Evolutionary conservation across 2,888 invertebrate species (phyloP).

Genomic region (Cyclophora albipunctata): DNA sequence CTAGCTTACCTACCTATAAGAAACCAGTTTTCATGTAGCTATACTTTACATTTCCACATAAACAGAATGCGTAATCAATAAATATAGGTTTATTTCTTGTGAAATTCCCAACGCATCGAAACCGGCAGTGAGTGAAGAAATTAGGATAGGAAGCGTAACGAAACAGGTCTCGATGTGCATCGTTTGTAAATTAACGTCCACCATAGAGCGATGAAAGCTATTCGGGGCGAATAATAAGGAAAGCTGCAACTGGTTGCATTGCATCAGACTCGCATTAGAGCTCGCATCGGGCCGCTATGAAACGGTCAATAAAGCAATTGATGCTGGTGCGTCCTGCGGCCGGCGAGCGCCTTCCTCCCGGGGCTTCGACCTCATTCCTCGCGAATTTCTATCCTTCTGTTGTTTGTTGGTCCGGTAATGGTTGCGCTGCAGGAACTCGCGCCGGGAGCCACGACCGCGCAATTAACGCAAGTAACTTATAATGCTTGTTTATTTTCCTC

Average conservation of each 20-base stretch:
- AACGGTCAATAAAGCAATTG: conserved; percentile 13
- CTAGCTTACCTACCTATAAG: not conserved
- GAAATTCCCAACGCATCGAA: conserved; percentile 4
- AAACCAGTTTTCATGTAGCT: not conserved
- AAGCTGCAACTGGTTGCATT: conserved; percentile 13
- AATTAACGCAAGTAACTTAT: conserved; percentile 2
- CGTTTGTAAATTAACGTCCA: conserved; percentile 7
- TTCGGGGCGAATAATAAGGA: conserved; percentile 18
- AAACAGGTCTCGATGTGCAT: conserved; percentile 4
- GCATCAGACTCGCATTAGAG: not conserved
- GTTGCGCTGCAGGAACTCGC: conserved; percentile 1
- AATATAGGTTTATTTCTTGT: conserved; percentile 2
- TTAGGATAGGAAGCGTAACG: conserved; percentile 12
- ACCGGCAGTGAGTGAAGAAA: conserved; percentile 3
- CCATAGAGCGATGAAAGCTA: conserved; percentile 6
- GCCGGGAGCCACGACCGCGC: conserved; percentile 1
- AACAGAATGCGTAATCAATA: too few relatives aligned
- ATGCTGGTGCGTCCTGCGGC: conserved; percentile 14
- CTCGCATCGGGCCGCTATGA: conserved; percentile 2
- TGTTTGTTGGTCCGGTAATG: conserved; percentile 12
- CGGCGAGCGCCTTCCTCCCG: conserved; percentile 5
- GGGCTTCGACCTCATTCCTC: conserved; percentile 9
- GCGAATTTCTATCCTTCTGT: conserved; percentile 4
- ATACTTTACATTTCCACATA: not conserved
- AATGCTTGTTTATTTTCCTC: not conserved